Base-by-base conservation (phyloP, 2,888 invertebrate species). In the Gibbula magus region DNA sequence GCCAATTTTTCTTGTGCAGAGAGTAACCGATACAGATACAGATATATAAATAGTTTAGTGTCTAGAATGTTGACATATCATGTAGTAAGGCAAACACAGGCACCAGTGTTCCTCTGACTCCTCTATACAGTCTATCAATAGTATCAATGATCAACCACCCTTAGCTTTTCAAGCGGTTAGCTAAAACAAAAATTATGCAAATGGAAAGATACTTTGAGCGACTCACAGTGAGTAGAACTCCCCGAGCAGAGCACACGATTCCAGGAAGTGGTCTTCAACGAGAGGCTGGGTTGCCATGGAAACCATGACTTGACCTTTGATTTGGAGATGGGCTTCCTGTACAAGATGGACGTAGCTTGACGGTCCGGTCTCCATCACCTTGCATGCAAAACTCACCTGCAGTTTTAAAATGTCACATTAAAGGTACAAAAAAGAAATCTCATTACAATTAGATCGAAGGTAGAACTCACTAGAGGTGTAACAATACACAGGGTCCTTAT, bases 311-410 rank as follows among this genome's bases (percentile, higher is more conserved):
- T 86, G 79, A n/a, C 83, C 83, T 73, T 81, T 83, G 16, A 96
- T 92, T 86, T 96, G 94, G 85, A 96, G 94, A 89, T 96, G 96
- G 5, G 95, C 95, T 92, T 96, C 96, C 86, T 95, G 95, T 89
- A 96, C 93, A 79, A 96, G 93, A 91, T 96, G 96, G 81, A 95
- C 94, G 89, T 96, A 96, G 1, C 95, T 95, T 54, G 95, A 94
- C 0, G 95, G 94, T 84, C 95, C 95, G 0, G 95, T 94, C 78
- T 94, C 94, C 79, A 88, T 85, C 66, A 86, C 85, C 22, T 81
- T 86, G 20, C 83, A 81, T n/a, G 88, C 88, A 84, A 88, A 89
- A 13, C 77, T 67, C 20, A 89, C 81, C 91, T 91, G 83, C 10
- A 76, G 67, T n/a, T n/a, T n/a, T n/a, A n/a, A n/a, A n/a, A n/a